Base-by-base conservation (phyloP, 2,113 vertebrate genomes). In the Tretioscincus oriximinensis region DNA sequence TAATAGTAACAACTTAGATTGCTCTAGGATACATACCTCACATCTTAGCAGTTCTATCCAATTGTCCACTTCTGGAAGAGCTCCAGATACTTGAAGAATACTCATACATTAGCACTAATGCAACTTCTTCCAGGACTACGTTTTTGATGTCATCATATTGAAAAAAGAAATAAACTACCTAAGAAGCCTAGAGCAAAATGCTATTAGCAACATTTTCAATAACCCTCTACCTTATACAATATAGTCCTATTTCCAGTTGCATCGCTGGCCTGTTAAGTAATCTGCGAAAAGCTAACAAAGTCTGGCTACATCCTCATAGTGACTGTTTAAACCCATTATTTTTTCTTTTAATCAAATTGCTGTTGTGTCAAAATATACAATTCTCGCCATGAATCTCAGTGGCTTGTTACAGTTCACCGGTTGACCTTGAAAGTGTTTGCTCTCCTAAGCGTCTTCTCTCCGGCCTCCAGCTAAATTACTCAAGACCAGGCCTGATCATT, bases 401-500 rank as follows among this genome's bases (percentile, higher is more conserved):
- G 89, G 91, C 95, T 93, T 95, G 97, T 97, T 96, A 97, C 97
- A 96, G 96, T 96, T 97, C 97, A 97, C 95, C 84, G 96, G 95
- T 92, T 98, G 97, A 98, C 97, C 98, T 98, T 98, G 97, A 97
- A 96, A 97, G 97, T 98, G 96, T 98, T 98, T 97, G 96, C 96
- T 97, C 96, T 97, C 95, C 96, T 97, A 95, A 97, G 97, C 94
- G 90, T 93, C 95, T 95, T 94, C 95, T 93, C 93, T 95, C 93
- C 83, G 93, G 95, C 95, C 95, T 94, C 93, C 89, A 93, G 92
- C 92, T 95, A 95, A 95, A 96, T 95, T 94, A 94, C 93, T 94
- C 91, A 93, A 92, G 92, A 95, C 93, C 90, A 90, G 92, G 90
- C 91, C 92, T 95, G 94, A 94, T 95, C 93, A 95, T 96, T 95